phyloP scores from a whole-genome alignment of 2,797 vertebrate genomes.

The Arnoldichthys spilopterus region DNA sequence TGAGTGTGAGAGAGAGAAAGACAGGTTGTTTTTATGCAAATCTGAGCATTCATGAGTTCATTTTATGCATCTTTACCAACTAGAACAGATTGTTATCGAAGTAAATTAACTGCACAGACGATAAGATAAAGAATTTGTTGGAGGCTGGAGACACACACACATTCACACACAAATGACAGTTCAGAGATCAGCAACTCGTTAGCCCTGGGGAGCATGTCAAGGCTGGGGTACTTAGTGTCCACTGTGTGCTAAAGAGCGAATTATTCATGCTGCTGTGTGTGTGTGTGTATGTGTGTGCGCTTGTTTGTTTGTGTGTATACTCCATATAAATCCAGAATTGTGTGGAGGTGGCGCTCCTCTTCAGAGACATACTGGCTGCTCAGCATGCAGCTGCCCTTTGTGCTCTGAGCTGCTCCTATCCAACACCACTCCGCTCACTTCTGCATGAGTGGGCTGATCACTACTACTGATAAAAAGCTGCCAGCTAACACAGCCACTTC shows the following conservation, averaged over 20 bases:
- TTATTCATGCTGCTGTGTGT: constrained; percentile 36
- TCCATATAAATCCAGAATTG: constrained; percentile 18
- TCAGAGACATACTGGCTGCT: constrained; percentile 47
- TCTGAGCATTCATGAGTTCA: background rate
- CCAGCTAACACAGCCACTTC: constrained; percentile 2
- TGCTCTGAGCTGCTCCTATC: constrained; percentile 43
- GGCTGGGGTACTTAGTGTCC: constrained; percentile 11
- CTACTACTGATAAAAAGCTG: constrained; percentile 40
- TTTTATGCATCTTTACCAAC: constrained; percentile 13
- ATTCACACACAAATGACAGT: background rate
- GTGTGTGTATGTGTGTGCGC: constrained; percentile 44
- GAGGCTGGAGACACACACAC: constrained; percentile 2
- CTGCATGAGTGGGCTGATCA: constrained; percentile 43
- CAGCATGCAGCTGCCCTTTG: constrained; percentile 45
- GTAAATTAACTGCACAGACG: constrained; percentile 16
- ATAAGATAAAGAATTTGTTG: constrained; percentile 23
- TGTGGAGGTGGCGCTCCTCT: constrained; percentile 55
- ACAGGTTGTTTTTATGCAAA: constrained; percentile 9
- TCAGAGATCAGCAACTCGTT: constrained; percentile 20
- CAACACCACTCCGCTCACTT: constrained; percentile 28
- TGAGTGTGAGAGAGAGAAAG: constrained; percentile 5
- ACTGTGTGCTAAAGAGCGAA: constrained; percentile 15
- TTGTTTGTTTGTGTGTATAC: constrained; percentile 18
- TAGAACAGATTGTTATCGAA: constrained; percentile 27
- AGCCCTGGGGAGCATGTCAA: constrained; percentile 8